Base-by-base conservation (phyloP, 2,888 invertebrate species). In the Lamellibrachia columna region DNA sequence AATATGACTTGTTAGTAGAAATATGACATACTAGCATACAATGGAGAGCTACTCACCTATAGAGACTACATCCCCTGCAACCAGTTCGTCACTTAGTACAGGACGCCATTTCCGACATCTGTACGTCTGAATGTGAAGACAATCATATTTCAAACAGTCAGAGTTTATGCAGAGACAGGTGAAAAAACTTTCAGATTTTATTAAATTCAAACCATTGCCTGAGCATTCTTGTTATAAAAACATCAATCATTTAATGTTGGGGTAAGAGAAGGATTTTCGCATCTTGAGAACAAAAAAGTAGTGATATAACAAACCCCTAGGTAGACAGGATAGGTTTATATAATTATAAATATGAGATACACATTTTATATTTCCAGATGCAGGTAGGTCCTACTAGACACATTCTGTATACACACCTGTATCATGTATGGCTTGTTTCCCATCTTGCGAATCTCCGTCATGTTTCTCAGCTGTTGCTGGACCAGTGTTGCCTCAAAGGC, bases 361-460 rank as follows among this genome's bases (percentile, higher is more conserved):
- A 40, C 40, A 40, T 40, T 40, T 40, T 40, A 40, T 40, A 40
- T 40, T 40, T 40, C 40, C 40, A 40, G 40, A 40, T 40, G 40
- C 40, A 40, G 40, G 40, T 40, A 40, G 40, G 40, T 40, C 40
- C 40, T 40, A 40, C 40, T 40, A 40, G 40, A 40, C 40, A 40
- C 40, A 40, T 40, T 40, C 40, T 90, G 91, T 15, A 8, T 52
- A 52, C 52, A n/a, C 94, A 97, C 98, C 97, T 97, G 97, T 94
- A 99, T 98, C 94, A 97, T 97, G 96, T 99, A 99, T 0, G 99
- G 99, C 96, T 99, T 99, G 96, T 99, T 99, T 3, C 99, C 99
- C 99, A 99, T 99, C 97, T 99, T 99, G 22, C 99, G 97, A 94
- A 99, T 99, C 97, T 99, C 99, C 0, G 99, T 98, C 99, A 99